A percentile compares a stretch with the other conserved stretches of the same genome.
phyloP scores from a whole-genome alignment of 2,888 invertebrate genomes.

The Eupithecia pulchellata region DNA sequence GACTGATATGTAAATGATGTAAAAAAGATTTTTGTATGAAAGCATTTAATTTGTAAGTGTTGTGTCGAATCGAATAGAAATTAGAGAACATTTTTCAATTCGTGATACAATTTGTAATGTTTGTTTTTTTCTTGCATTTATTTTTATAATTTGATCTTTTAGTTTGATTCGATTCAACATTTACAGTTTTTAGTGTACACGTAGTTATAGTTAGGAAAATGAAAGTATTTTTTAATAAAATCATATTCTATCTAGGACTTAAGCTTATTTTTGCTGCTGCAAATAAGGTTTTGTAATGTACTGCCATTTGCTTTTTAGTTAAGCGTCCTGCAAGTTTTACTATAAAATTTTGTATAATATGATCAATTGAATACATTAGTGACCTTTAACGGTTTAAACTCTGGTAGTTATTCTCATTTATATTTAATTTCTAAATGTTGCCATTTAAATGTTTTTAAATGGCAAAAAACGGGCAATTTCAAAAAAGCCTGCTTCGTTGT shows the following conservation, averaged over 20 bases:
- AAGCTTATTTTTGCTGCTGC: conserved; percentile 34
- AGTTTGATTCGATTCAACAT: conserved; percentile 41
- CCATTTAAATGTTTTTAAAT: no score
- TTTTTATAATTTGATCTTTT: conserved; percentile 22
- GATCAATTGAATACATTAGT: conserved; percentile 18
- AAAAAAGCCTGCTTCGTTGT: background rate
- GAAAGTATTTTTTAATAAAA: conserved; percentile 45
- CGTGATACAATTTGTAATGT: conserved; percentile 29
- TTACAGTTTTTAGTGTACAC: conserved; percentile 42
- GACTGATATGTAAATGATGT: conserved; percentile 78
- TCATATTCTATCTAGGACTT: conserved; percentile 30
- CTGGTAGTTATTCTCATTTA: conserved; percentile 6
- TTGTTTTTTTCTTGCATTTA: conserved; percentile 29
- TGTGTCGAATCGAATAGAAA: conserved; percentile 38
- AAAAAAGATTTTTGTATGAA: conserved; percentile 51
- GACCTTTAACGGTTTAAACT: conserved; percentile 9
- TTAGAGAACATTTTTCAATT: conserved; percentile 17
- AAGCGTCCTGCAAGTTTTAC: conserved; percentile 29
- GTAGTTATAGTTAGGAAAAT: conserved; percentile 42
- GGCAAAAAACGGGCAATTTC: background rate
- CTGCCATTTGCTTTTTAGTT: conserved; percentile 35
- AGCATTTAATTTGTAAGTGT: conserved; percentile 47
- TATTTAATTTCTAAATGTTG: background rate
- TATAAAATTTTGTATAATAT: conserved; percentile 19
- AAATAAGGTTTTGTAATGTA: conserved; percentile 29